Conservation (phyloP, 2,797 vertebrate genomes). For the Merluccius polli region DNA sequence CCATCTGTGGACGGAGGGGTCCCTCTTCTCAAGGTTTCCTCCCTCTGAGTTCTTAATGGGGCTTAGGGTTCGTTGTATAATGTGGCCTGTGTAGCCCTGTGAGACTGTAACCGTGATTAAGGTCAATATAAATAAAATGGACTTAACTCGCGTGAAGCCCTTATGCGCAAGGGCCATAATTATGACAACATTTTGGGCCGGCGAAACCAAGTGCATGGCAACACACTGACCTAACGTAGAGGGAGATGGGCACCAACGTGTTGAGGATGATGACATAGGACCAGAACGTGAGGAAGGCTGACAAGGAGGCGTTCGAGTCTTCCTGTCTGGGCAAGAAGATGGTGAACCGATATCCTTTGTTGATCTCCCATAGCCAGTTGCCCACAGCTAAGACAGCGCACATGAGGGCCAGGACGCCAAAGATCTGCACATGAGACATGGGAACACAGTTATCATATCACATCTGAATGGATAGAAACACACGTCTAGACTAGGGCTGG, state of each 20-base stretch:
- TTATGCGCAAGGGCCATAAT: neutral
- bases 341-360: constrained; percentile 80
- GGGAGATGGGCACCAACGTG: constrained; percentile 94
- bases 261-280: constrained; percentile 97
- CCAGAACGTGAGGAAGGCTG: constrained; percentile 89
- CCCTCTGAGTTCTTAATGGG: neutral
- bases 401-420: constrained; percentile 83
- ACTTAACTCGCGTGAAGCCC: no score
- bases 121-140: no score
- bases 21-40: no score
- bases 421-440: constrained; percentile 74
- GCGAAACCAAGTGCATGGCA: no score
- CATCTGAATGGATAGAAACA: neutral
- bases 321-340: constrained; percentile 80
- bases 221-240: constrained; percentile 86
- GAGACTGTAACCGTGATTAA: no score
- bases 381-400: constrained; percentile 86
- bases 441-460: neutral
- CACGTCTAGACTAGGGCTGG: neutral
- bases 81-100: no score
- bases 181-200: neutral
- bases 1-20: no score
- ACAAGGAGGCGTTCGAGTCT: constrained; percentile 63
- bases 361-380: constrained; percentile 84
- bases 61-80: neutral